Evolutionary conservation across 1,140 invertebrate species (phyloP).

Genomic region (Aricia agestis): DNA sequence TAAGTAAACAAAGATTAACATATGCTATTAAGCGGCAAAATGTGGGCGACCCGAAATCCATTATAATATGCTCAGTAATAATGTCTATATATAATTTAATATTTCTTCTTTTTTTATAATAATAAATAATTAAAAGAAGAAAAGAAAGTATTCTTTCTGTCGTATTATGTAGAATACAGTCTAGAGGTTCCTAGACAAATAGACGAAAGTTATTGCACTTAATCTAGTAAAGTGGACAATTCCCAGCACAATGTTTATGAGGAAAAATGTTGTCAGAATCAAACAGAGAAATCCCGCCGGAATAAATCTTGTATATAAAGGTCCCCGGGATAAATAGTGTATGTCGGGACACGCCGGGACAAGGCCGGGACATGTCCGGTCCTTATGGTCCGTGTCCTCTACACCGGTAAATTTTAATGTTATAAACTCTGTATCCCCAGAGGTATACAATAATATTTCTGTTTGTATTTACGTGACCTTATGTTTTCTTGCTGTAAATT

Average conservation of each 20-base stretch:
- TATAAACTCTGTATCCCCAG: neutral
- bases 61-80: no score
- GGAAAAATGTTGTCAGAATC: constrained; percentile 1
- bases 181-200: neutral
- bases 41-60: no score
- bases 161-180: neutral
- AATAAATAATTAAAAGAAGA: no score
- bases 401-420: constrained; percentile 4
- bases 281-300: constrained; percentile 1
- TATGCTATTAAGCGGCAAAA: no score
- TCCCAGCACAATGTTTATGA: neutral
- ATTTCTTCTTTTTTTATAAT: no score
- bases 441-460: neutral
- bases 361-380: neutral
- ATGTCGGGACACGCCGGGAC: neutral
- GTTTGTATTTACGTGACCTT: no score
- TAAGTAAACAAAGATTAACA: no score
- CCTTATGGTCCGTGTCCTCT: neutral
- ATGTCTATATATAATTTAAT: no score
- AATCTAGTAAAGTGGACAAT: constrained; percentile 12
- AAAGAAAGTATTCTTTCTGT: no score
- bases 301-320: neutral
- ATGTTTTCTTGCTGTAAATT: no score
- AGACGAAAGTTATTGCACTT: neutral
- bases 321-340: constrained; percentile 9